Percentiles rank a stretch among this genome's conserved stretches.
Conservation (phyloP, 2,113 vertebrate species). For the Peucedramus taeniatus region DNA sequence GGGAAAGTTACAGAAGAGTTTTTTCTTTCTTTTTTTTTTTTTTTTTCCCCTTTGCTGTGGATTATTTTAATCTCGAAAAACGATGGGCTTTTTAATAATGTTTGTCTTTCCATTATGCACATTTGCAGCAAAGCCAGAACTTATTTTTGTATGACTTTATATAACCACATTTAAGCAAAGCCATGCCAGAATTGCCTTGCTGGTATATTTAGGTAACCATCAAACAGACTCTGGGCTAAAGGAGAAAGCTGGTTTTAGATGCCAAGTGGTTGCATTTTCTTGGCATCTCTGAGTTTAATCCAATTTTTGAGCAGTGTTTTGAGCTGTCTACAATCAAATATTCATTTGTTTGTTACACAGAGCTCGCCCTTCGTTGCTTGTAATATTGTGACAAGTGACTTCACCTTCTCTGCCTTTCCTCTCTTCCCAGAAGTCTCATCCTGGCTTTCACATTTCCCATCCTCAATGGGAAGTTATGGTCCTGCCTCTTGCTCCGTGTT, state of each 20-base stretch:
- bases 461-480: neutral
- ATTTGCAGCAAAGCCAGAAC: constrained; percentile 74
- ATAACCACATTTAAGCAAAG: constrained; percentile 61
- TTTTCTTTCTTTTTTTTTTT: constrained; percentile 34
- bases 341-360: neutral
- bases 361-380: neutral
- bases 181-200: constrained; percentile 34
- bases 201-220: constrained; percentile 45
- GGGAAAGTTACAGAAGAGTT: constrained; percentile 76
- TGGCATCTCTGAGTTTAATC: neutral
- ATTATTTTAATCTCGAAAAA: constrained; percentile 82
- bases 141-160: constrained; percentile 70
- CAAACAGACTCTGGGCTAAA: neutral
- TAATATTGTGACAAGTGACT: neutral
- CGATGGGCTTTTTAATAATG: constrained; percentile 77
- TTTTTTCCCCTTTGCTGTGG: constrained; percentile 55
- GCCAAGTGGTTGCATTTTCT: neutral
- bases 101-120: constrained; percentile 80
- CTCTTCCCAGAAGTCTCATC: neutral
- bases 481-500: neutral
- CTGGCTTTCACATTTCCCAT: neutral
- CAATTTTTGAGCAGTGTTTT: neutral
- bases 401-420: neutral
- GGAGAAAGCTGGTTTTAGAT: constrained; percentile 18
- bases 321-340: neutral